Conservation (phyloP, 2,888 invertebrate genomes). For the Rotaria socialis region DNA sequence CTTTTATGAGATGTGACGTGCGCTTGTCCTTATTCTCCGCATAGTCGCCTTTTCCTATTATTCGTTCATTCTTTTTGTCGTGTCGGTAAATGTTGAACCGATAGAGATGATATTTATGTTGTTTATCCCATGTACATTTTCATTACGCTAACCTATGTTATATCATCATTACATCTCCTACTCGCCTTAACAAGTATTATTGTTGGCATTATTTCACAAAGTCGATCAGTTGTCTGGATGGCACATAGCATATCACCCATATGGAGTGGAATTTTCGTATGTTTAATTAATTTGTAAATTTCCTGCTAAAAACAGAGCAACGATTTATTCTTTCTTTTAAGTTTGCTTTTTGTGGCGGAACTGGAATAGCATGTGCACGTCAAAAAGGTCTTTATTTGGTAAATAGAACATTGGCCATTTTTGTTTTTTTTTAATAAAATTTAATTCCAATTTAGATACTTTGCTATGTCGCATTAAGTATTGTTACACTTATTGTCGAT, state of each 20-base stretch:
- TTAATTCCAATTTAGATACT: constrained; percentile 55
- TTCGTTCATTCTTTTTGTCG: neutral
- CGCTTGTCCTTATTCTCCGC: neutral
- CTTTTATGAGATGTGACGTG: constrained; percentile 1
- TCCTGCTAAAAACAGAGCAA: too few species aligned
- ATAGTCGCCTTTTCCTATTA: neutral
- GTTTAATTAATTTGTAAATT: neutral
- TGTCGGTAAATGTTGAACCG: neutral
- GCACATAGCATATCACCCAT: constrained; percentile 44
- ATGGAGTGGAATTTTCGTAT: constrained; percentile 44
- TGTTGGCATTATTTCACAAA: constrained; percentile 37
- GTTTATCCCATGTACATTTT: constrained; percentile 13
- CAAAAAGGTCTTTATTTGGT: constrained; percentile 58
- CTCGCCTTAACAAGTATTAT: constrained; percentile 38
- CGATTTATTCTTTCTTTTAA: constrained; percentile 49
- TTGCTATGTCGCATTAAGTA: constrained; percentile 59
- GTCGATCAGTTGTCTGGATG: constrained; percentile 44
- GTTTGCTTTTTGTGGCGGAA: constrained; percentile 57
- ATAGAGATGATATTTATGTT: neutral
- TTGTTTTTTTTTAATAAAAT: too few species aligned
- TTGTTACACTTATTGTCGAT: constrained; percentile 58
- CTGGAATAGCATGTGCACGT: constrained; percentile 55
- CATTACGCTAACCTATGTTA: constrained; percentile 19
- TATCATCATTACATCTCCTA: constrained; percentile 37
- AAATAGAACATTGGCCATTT: constrained; percentile 47